These are phyloP conservation scores for Macrophya annulata DNA, from an alignment of 2,888 invertebrate species.

Conservation along the genomic window DNA sequence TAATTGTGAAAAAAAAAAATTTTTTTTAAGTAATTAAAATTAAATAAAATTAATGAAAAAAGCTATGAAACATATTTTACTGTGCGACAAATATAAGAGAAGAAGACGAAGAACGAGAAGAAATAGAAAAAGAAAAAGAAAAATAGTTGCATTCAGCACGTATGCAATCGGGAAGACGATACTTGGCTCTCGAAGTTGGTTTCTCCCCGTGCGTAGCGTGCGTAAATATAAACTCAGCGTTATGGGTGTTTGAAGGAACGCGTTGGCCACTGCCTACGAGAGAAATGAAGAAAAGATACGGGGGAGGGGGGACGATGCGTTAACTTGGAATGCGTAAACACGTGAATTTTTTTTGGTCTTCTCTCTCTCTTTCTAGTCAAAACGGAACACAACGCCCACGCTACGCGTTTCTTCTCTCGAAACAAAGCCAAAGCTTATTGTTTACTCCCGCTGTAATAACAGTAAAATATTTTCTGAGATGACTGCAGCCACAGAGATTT, in stretches of 20 bases:
- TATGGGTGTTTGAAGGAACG: slow-evolving; percentile 24
- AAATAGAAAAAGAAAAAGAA: neutral
- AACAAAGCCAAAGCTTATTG: slow-evolving; percentile 34
- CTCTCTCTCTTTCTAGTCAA: neutral
- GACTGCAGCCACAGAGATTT: neutral
- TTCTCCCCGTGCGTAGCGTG: slow-evolving; percentile 46
- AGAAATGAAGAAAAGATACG: slow-evolving; percentile 18
- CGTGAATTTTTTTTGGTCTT: neutral
- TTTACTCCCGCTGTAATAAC: neutral
- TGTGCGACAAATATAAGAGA: neutral
- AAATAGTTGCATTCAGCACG: neutral
- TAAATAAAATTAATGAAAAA: neutral
- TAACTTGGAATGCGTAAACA: slow-evolving; percentile 46
- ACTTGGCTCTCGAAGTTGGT: slow-evolving; percentile 20
- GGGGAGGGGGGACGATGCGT: neutral
- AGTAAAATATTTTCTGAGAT: neutral
- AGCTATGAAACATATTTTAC: neutral
- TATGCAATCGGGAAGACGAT: slow-evolving; percentile 23
- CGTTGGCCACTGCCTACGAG: slow-evolving; percentile 12
- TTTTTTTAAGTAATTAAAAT: neutral
- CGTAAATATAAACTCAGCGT: slow-evolving; percentile 51
- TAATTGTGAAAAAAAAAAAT: neutral
- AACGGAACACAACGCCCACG: neutral
- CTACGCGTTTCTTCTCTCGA: slow-evolving; percentile 24
- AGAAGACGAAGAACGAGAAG: neutral